Evolutionary conservation across 2,113 vertebrate genomes (phyloP).

Genomic region (Dromas ardeola): DNA sequence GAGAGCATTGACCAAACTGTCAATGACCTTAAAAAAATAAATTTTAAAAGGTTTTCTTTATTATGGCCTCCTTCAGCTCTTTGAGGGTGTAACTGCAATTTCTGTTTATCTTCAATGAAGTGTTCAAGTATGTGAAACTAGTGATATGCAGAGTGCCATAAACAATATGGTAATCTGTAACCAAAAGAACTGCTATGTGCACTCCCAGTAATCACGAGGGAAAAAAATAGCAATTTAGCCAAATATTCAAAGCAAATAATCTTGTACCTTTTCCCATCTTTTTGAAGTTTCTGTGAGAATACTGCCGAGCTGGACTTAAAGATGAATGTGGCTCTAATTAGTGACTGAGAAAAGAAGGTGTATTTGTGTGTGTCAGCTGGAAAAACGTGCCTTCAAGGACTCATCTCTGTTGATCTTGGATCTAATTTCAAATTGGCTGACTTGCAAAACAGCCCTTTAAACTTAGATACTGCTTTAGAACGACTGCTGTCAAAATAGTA

Average conservation of each 20-base stretch:
- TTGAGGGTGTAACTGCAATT: not conserved
- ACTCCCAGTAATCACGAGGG: accelerated
- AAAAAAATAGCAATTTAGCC: not conserved
- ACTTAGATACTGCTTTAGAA: not conserved
- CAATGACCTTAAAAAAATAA: not conserved
- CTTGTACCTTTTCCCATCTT: not conserved
- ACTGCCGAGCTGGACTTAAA: not conserved
- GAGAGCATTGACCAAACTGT: not conserved
- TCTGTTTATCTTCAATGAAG: not conserved
- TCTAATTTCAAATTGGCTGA: slow-evolving; percentile 34
- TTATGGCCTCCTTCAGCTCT: not conserved
- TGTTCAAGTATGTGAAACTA: not conserved
- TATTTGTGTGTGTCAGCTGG: slow-evolving; percentile 22
- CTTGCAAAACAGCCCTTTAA: slow-evolving; percentile 28
- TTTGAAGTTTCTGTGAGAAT: slow-evolving; percentile 3
- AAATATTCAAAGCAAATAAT: not conserved
- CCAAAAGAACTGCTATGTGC: not conserved
- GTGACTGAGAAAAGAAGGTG: not conserved
- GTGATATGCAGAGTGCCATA: not conserved
- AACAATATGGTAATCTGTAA: not conserved
- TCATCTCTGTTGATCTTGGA: not conserved
- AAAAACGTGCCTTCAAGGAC: slow-evolving; percentile 20
- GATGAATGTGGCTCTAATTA: not conserved
- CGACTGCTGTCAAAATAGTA: not conserved
- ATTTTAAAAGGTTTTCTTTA: not conserved